A percentile compares a stretch with the other conserved stretches of the same genome.
Conservation (phyloP, 2,888 invertebrate genomes). For the Aphodius granarius region DNA sequence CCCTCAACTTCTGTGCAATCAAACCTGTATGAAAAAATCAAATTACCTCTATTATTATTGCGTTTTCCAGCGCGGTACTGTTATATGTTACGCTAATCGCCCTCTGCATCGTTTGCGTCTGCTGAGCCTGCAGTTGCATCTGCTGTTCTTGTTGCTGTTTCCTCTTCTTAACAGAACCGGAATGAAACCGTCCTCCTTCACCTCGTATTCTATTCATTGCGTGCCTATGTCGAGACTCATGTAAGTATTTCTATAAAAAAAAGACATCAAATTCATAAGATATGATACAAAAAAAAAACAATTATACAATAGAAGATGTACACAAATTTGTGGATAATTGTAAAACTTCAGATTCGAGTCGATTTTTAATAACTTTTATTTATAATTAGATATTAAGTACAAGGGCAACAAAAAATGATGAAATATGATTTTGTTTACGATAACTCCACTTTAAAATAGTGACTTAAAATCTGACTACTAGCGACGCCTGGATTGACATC, state of each 20-base stretch:
- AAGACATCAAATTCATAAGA: constrained; percentile 37
- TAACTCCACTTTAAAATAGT: no score
- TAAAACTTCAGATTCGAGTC: background rate
- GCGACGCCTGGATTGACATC: no score
- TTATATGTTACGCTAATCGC: constrained; percentile 48
- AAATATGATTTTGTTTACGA: no score
- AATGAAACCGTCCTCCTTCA: constrained; percentile 94
- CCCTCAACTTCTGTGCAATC: no score
- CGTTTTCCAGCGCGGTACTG: constrained; percentile 46
- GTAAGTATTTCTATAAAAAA: constrained; percentile 85
- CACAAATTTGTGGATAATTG: constrained; percentile 5
- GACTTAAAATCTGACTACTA: no score
- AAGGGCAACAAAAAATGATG: no score
- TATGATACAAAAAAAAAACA: background rate
- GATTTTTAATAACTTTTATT: no score
- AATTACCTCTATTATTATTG: constrained; percentile 52
- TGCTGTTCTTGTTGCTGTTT: constrained; percentile 32
- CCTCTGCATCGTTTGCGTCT: constrained; percentile 44
- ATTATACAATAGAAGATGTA: no score
- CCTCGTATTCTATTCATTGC: constrained; percentile 97
- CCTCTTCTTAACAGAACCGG: constrained; percentile 59
- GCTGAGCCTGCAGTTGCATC: constrained; percentile 34
- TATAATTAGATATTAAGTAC: no score
- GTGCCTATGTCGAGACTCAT: constrained; percentile 94
- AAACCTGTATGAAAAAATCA: no score